Conservation (phyloP, 2,888 invertebrate species). For the Drosophila yooni region DNA sequence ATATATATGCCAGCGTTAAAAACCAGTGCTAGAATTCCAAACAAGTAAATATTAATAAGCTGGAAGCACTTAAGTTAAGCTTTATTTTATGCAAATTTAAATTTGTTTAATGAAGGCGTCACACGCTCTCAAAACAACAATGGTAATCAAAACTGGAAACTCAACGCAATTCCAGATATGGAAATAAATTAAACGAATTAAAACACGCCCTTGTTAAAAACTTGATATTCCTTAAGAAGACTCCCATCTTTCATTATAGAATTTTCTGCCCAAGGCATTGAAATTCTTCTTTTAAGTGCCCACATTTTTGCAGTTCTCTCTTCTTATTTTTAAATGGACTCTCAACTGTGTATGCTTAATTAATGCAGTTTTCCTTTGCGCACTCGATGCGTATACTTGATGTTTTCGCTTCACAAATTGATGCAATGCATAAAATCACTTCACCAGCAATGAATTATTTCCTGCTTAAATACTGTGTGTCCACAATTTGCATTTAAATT, state of each 20-base stretch:
- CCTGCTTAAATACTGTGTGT: neutral
- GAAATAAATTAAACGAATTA: constrained; percentile 12
- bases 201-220: constrained; percentile 11
- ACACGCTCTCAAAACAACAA: constrained; percentile 6
- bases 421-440: constrained; percentile 9
- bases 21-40: neutral
- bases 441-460: constrained; percentile 5
- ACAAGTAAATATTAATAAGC: neutral
- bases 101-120: constrained; percentile 8
- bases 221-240: neutral
- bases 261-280: neutral
- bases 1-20: neutral
- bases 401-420: constrained; percentile 6
- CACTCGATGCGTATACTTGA: constrained; percentile 35
- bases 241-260: constrained; percentile 10
- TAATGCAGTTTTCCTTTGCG: constrained; percentile 10
- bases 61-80: constrained; percentile 8
- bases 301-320: neutral
- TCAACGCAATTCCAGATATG: constrained; percentile 15
- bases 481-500: neutral
- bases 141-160: constrained; percentile 26
- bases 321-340: neutral
- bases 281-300: neutral
- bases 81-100: constrained; percentile 32
- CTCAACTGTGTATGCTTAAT: constrained; percentile 7